phyloP scores from a whole-genome alignment of 2,797 vertebrate species.

The Darevskia nairensis region DNA sequence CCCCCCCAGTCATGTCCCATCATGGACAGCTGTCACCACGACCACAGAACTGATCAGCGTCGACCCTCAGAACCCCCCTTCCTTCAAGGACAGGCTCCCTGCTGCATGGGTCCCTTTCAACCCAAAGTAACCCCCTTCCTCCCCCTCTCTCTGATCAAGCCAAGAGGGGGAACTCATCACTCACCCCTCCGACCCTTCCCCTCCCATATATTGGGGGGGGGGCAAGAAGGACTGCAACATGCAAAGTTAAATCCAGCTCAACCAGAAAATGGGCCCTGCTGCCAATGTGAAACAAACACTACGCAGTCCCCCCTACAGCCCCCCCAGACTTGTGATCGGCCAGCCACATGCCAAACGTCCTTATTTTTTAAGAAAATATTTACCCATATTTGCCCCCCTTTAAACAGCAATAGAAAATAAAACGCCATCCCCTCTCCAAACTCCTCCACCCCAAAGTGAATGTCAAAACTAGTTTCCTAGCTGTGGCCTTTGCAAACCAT shows the following conservation, averaged over 20 bases:
- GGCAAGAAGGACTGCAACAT: not conserved
- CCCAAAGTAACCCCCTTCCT: slow-evolving; percentile 17
- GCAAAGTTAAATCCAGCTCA: slow-evolving; percentile 30
- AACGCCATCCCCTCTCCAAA: slow-evolving; percentile 6
- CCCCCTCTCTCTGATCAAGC: slow-evolving; percentile 5
- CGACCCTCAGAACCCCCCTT: slow-evolving; percentile 36
- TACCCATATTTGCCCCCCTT: slow-evolving; percentile 35
- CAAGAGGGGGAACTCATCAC: slow-evolving; percentile 19
- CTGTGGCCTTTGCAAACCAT: not conserved
- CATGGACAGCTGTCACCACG: slow-evolving; percentile 1
- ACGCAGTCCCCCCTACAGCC: slow-evolving; percentile 21
- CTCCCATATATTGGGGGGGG: not conserved
- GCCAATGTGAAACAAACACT: slow-evolving; percentile 4
- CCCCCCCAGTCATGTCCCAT: not conserved
- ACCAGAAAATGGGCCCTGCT: slow-evolving; percentile 37
- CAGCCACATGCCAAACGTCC: slow-evolving; percentile 44
- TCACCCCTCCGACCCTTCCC: not conserved
- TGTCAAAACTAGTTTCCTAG: slow-evolving; percentile 33
- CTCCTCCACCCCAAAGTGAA: slow-evolving; percentile 5
- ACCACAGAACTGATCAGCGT: not conserved
- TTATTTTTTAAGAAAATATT: slow-evolving; percentile 57
- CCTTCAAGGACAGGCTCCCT: slow-evolving; percentile 16
- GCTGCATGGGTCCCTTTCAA: slow-evolving; percentile 1
- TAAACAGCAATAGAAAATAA: slow-evolving; percentile 5
- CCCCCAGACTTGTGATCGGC: slow-evolving; percentile 42